Conservation (phyloP, 2,888 invertebrate species). For the Lottia scabra region DNA sequence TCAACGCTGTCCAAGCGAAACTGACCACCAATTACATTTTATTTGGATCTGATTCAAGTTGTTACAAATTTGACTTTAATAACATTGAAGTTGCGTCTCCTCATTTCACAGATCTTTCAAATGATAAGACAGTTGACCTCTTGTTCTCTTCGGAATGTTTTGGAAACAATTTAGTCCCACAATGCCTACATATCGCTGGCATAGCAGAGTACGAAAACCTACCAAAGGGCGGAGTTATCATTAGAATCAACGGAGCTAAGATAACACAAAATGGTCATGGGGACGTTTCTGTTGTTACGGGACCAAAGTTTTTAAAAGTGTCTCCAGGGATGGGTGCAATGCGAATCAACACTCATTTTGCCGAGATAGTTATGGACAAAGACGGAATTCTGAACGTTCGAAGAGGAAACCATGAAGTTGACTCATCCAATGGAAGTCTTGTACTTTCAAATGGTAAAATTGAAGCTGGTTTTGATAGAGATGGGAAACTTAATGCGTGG, state of each 20-base stretch:
- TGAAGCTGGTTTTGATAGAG: slow-evolving; percentile 51
- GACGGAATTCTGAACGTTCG: slow-evolving; percentile 58
- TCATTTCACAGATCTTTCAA: slow-evolving; percentile 61
- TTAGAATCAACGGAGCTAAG: slow-evolving; percentile 66
- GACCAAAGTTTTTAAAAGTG: slow-evolving; percentile 65
- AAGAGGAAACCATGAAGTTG: slow-evolving; percentile 54
- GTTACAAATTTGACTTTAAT: slow-evolving; percentile 56
- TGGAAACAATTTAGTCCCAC: slow-evolving; percentile 61
- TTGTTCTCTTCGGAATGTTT: slow-evolving; percentile 62
- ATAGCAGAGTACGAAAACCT: slow-evolving; percentile 62
- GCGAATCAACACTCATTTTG: slow-evolving; percentile 63
- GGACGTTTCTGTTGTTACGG: slow-evolving; percentile 67
- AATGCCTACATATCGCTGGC: slow-evolving; percentile 62
- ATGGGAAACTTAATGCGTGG: slow-evolving; percentile 43
- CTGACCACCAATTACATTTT: slow-evolving; percentile 53
- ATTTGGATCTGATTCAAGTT: slow-evolving; percentile 54
- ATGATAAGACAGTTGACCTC: slow-evolving; percentile 64
- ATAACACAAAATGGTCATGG: slow-evolving; percentile 65
- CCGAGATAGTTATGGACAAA: slow-evolving; percentile 67
- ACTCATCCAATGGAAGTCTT: slow-evolving; percentile 45
- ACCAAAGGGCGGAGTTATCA: slow-evolving; percentile 57
- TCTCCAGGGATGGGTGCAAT: slow-evolving; percentile 62
- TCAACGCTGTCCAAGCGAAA: slow-evolving; percentile 54
- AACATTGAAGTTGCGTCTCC: slow-evolving; percentile 44
- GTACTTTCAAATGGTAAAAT: slow-evolving; percentile 53